phyloP scores from a whole-genome alignment of 23 tunicate species.

The Phallusia fumigata region DNA sequence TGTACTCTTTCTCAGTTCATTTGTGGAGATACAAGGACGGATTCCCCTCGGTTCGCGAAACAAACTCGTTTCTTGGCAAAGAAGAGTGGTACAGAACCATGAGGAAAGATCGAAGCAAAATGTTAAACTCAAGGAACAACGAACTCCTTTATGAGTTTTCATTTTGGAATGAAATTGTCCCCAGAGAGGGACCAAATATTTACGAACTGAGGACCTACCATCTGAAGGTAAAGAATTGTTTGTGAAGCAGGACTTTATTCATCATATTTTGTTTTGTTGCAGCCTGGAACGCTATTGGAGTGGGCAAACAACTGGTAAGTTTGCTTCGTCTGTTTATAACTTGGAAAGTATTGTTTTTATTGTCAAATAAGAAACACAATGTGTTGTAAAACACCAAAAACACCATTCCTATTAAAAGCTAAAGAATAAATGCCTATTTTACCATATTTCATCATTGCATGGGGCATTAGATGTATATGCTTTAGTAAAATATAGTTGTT shows the following conservation, averaged over 20 bases:
- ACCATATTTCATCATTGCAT: too few species aligned
- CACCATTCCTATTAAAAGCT: too few species aligned
- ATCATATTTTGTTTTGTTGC: slow-evolving; percentile 26
- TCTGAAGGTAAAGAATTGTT: slow-evolving; percentile 43
- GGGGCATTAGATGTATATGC: too few species aligned
- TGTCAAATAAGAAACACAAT: too few species aligned
- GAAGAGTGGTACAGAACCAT: slow-evolving; percentile 74
- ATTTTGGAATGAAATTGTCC: slow-evolving; percentile 83
- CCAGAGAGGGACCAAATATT: slow-evolving; percentile 78
- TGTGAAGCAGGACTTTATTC: not conserved
- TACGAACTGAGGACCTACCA: slow-evolving; percentile 88
- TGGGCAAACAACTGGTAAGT: slow-evolving; percentile 95
- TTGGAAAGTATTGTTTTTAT: too few species aligned
- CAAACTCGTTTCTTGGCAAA: slow-evolving; percentile 53
- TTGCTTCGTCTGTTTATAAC: too few species aligned
- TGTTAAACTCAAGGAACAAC: slow-evolving; percentile 75
- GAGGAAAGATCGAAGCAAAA: slow-evolving; percentile 69
- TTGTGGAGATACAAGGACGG: slow-evolving; percentile 91
- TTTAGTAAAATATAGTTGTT: too few species aligned
- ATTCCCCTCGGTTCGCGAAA: slow-evolving; percentile 66
- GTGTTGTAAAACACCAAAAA: too few species aligned
- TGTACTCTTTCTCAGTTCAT: slow-evolving; percentile 54
- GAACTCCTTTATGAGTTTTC: slow-evolving; percentile 91
- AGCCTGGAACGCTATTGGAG: slow-evolving; percentile 96
- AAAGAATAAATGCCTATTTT: too few species aligned